Percentiles rank a stretch among this genome's conserved stretches.
Evolutionary conservation across 2,888 invertebrate genomes (phyloP).

Genomic region (Nephrotoma flavescens): DNA sequence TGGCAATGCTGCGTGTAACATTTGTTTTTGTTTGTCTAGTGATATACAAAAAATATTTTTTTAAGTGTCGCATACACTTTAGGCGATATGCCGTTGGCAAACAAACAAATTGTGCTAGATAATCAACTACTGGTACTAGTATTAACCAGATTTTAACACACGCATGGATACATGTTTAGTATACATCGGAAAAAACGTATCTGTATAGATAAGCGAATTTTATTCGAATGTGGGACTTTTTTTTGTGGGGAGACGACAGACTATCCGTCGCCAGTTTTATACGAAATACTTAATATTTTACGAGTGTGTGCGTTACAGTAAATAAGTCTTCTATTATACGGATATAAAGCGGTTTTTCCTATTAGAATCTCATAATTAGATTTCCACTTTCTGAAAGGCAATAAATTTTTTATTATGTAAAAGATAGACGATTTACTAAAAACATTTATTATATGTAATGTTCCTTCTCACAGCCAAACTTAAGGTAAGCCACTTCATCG

Average conservation of each 20-base stretch:
- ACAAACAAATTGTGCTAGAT: background rate
- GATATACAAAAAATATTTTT: background rate
- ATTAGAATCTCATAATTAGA: no score
- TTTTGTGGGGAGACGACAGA: background rate
- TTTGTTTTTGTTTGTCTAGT: background rate
- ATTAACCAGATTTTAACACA: background rate
- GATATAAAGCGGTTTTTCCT: no score
- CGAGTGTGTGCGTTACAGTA: no score
- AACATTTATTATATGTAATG: no score
- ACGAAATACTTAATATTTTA: no score
- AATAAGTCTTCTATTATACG: no score
- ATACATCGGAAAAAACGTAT: background rate
- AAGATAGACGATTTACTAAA: no score
- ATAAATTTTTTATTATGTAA: no score
- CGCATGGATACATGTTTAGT: background rate
- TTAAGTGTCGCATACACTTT: background rate
- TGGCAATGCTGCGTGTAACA: background rate
- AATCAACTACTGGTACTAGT: background rate
- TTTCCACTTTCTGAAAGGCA: no score
- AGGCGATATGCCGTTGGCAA: background rate
- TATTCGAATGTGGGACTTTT: background rate
- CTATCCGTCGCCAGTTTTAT: background rate
- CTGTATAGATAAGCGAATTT: background rate
- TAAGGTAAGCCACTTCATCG: no score
- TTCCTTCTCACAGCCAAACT: no score